phyloP scores from a whole-genome alignment of 2,113 vertebrate genomes.

The Epinephelus moara region DNA sequence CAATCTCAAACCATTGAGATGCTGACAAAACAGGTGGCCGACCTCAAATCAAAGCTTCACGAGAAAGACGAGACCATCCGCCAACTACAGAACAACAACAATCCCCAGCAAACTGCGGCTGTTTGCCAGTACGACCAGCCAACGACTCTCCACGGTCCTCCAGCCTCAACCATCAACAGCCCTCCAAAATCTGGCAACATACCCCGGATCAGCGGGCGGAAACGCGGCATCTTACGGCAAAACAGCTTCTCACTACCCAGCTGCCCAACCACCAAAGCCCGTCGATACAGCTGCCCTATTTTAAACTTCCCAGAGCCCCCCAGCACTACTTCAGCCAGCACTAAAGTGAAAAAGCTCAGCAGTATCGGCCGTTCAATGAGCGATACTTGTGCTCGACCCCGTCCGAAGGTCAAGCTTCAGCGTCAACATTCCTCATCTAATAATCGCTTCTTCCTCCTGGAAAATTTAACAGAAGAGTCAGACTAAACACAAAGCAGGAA shows the following conservation, averaged over 20 bases:
- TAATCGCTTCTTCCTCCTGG: fast-evolving
- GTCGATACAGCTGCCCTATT: conserved; percentile 10
- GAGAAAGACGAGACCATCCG: neutral
- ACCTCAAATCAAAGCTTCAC: neutral
- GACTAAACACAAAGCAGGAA: neutral
- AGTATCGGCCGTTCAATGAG: fast-evolving
- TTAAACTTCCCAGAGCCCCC: fast-evolving
- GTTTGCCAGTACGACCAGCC: neutral
- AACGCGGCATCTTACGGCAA: too few species aligned
- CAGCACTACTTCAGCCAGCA: neutral
- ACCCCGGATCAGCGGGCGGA: neutral
- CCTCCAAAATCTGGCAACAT: neutral
- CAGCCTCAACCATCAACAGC: neutral
- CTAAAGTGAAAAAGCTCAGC: neutral
- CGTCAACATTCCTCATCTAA: neutral
- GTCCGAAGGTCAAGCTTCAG: fast-evolving
- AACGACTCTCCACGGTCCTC: too few species aligned
- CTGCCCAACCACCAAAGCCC: fast-evolving
- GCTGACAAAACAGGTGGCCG: neutral
- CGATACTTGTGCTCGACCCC: fast-evolving
- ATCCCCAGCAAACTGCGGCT: fast-evolving
- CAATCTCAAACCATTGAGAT: fast-evolving
- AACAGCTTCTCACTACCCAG: fast-evolving
- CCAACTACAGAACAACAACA: neutral
- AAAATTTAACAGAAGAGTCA: neutral